Conservation (phyloP, 2,888 invertebrate species). For the Hipparchia semele region DNA sequence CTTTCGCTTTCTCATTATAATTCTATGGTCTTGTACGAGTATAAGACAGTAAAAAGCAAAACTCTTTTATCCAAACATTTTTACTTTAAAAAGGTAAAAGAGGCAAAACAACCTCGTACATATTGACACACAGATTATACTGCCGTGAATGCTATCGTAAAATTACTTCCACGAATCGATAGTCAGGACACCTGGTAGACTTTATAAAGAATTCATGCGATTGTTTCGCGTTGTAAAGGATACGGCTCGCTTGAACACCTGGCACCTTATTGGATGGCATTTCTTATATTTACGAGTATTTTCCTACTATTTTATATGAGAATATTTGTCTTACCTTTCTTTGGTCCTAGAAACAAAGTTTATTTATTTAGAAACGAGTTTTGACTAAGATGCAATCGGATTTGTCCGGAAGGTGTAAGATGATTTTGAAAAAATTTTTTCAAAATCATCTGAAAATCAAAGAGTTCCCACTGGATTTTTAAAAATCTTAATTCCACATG, state of each 20-base stretch:
- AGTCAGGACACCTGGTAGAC: conserved; percentile 30
- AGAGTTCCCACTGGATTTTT: too few species aligned
- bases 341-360: not conserved
- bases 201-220: conserved; percentile 34
- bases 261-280: conserved; percentile 19
- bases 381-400: too few species aligned
- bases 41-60: too few species aligned
- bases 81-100: not conserved
- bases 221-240: conserved; percentile 22
- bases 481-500: too few species aligned
- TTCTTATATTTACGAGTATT: conserved; percentile 15
- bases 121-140: conserved; percentile 5
- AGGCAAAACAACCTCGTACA: not conserved
- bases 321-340: not conserved
- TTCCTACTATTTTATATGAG: not conserved
- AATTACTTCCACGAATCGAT: conserved; percentile 32
- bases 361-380: not conserved
- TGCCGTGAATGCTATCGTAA: conserved; percentile 8
- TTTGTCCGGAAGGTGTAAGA: not conserved
- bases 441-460: too few species aligned
- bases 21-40: too few species aligned
- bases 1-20: too few species aligned
- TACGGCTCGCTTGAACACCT: conserved; percentile 6
- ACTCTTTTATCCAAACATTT: not conserved
- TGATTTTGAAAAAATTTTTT: not conserved